Conservation (phyloP, 2,888 invertebrate genomes). For the Scaptomyza cyrtandrae region DNA sequence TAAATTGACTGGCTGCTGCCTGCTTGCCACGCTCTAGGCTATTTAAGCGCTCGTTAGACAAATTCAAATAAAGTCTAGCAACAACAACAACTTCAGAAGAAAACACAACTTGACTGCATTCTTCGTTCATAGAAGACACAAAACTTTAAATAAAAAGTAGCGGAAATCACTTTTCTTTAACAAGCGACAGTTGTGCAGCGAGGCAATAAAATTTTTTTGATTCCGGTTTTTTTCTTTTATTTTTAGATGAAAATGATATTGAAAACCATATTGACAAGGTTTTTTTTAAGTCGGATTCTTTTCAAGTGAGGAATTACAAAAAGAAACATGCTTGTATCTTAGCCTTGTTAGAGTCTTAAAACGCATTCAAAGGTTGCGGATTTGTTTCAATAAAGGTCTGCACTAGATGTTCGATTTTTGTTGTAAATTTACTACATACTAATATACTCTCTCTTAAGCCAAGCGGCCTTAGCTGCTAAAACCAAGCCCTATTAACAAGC, state of each 20-base stretch:
- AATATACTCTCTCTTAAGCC: no score
- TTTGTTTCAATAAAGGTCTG: no score
- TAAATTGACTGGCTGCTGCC: slow-evolving; percentile 49
- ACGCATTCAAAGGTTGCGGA: no score
- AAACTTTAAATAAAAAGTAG: slow-evolving; percentile 13
- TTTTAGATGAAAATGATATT: neutral
- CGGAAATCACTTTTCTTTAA: slow-evolving; percentile 39
- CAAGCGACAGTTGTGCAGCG: slow-evolving; percentile 56
- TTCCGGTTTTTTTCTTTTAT: slow-evolving; percentile 21
- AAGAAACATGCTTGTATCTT: no score
- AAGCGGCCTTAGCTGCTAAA: neutral
- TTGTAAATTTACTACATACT: no score
- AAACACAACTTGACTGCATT: slow-evolving; percentile 31
- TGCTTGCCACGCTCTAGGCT: slow-evolving; percentile 59
- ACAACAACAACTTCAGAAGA: slow-evolving; percentile 7
- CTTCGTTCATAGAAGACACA: slow-evolving; percentile 21
- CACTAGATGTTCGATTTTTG: no score
- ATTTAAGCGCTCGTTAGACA: slow-evolving; percentile 66
- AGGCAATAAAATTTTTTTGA: slow-evolving; percentile 66
- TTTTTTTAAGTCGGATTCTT: no score
- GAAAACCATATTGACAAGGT: no score
- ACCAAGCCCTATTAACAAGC: neutral
- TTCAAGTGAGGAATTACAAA: no score
- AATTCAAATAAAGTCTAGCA: slow-evolving; percentile 53
- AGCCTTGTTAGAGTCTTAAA: no score